These are phyloP conservation scores for Neolamprologus fasciatus DNA, from an alignment of 2,113 vertebrate species.

Conservation along the genomic window DNA sequence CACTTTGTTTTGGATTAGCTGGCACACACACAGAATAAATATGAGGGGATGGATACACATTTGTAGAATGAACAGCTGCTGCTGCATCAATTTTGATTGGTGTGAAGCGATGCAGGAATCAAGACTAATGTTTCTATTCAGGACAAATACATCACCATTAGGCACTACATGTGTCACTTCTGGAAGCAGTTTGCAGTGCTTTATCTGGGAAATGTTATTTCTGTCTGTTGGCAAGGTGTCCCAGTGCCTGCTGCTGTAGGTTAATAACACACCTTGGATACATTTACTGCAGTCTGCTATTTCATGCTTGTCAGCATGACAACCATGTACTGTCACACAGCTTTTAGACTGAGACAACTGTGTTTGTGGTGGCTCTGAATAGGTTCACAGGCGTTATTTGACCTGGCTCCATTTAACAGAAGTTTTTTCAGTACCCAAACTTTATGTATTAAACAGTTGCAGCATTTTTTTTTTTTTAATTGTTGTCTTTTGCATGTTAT, in stretches of 20 bases:
- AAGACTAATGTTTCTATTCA: conserved; percentile 60
- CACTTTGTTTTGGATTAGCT: conserved; percentile 13
- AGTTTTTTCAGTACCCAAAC: not conserved
- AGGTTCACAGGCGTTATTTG: not conserved
- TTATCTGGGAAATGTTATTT: conserved; percentile 46
- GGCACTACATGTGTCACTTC: conserved; percentile 41
- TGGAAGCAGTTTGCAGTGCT: conserved; percentile 40
- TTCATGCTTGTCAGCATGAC: conserved; percentile 10
- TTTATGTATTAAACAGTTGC: not conserved
- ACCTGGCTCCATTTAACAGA: not conserved
- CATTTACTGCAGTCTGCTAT: conserved; percentile 6
- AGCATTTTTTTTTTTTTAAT: not conserved
- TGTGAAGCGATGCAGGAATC: conserved; percentile 59
- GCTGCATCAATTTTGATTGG: conserved; percentile 48
- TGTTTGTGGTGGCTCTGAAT: not conserved
- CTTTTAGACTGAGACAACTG: not conserved
- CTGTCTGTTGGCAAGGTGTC: conserved; percentile 53
- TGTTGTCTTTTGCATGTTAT: not conserved
- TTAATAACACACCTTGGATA: conserved; percentile 43
- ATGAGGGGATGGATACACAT: not conserved
- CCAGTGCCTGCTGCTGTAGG: conserved; percentile 29
- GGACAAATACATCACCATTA: conserved; percentile 68
- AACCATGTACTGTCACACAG: not conserved
- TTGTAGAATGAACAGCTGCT: conserved; percentile 50
- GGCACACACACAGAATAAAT: not conserved